Evolutionary conservation across 2,797 vertebrate genomes (phyloP), one percentile per base, ranked within the genome.

Genomic region (Hippocampus kuda): DNA sequence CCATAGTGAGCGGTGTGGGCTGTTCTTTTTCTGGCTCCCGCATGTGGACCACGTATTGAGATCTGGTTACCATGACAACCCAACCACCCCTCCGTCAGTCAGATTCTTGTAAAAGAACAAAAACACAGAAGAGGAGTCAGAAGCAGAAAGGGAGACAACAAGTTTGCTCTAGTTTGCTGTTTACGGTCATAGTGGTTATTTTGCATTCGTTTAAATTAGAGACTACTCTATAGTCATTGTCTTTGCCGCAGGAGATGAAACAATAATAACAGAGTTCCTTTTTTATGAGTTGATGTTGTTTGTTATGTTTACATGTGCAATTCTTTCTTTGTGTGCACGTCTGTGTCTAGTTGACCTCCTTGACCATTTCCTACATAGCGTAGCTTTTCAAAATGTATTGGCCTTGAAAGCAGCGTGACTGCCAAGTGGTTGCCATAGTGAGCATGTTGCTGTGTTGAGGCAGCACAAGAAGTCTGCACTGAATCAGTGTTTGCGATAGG

Each of bases 1-100:
- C 85, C 81, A 85, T 87, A 76, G 87, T 76, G 81, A 90, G 82
- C 83, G 66, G 84, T 88, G 88, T 89, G 80, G 89, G 88, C 79
- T 88, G 88, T 89, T 88, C 85, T 88, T 89, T 88, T 88, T 87
- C 85, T 85, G 87, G 85, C 83, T 85, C 76, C 80, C 53, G 78
- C 77, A 83, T 75, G 81, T 81, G 27, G 69, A 77, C 78, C 83
- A 78, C 76, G 74, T 82, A 83, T 75, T 80, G 79, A 83, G 79
- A 82, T 79, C 68, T 61, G 80, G 84, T 85, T 79, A 30, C 87
- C 79, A 81, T 79, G 81, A 64, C 81, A 80, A 88, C 85, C 70
- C 72, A 75, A 76, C 78, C 81, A 70, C 68, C 76, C 59, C 75
- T 56, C 34, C 84, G 76, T 84, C 83, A 74, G 75, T 78, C 77